A percentile compares a stretch with the other conserved stretches of the same genome.
These are phyloP conservation scores for Thereva nobilitata DNA, from an alignment of 2,888 invertebrate genomes.

Conservation along the genomic window DNA sequence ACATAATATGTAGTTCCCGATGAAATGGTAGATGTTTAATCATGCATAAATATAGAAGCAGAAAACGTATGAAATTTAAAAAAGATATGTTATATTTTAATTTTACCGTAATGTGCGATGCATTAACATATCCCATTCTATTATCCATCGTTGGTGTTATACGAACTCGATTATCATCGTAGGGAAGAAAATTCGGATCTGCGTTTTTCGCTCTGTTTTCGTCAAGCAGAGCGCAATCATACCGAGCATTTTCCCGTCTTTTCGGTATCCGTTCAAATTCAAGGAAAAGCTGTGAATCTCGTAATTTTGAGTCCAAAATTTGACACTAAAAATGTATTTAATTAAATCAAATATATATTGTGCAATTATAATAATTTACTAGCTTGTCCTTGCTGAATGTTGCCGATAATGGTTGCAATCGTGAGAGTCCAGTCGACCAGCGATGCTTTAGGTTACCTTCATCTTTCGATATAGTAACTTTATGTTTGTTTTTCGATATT, in stretches of 20 bases:
- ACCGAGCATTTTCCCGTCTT: conserved; percentile 69
- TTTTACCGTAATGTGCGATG: conserved; percentile 82
- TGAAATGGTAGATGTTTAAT: no score
- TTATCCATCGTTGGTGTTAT: conserved; percentile 82
- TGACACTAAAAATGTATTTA: conserved; percentile 62
- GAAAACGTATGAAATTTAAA: conserved; percentile 6
- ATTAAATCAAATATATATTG: not conserved
- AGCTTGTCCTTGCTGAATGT: conserved; percentile 79
- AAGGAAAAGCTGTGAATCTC: conserved; percentile 74
- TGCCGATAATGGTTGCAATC: conserved; percentile 72
- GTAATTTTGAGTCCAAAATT: conserved; percentile 68
- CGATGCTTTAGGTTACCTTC: conserved; percentile 63
- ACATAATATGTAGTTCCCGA: no score
- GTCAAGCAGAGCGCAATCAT: conserved; percentile 72
- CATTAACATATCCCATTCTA: conserved; percentile 88
- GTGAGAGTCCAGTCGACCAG: conserved; percentile 74
- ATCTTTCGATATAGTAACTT: conserved; percentile 46
- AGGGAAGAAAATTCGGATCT: conserved; percentile 74
- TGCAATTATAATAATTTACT: conserved; percentile 60
- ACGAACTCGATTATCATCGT: conserved; percentile 85
- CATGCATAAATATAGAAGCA: no score
- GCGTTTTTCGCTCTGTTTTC: conserved; percentile 65
- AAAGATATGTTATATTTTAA: not conserved
- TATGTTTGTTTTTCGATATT: conserved; percentile 59
- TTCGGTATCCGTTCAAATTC: conserved; percentile 87